A percentile compares a stretch with the other conserved stretches of the same genome.
phyloP scores from a whole-genome alignment of 92 coral and sea anemone genomes.

The Bergia sp. region DNA sequence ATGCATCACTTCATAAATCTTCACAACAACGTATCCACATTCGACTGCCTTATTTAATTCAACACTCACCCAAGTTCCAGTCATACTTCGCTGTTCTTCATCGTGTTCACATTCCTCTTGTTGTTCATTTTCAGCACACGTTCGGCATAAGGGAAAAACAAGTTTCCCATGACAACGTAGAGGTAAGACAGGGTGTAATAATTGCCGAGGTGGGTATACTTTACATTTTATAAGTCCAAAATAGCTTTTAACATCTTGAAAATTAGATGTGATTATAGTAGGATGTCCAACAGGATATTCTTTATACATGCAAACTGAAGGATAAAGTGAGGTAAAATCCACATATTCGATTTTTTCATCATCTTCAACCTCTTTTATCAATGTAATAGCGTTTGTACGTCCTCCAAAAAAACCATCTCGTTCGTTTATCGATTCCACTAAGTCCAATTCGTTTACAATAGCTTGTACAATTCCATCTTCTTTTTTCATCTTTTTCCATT shows the following conservation, averaged over 20 bases:
- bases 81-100: slow-evolving; percentile 2
- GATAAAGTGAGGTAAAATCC: background rate
- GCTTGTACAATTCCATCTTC: background rate
- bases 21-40: background rate
- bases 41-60: background rate
- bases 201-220: background rate
- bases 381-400: slow-evolving; percentile 30
- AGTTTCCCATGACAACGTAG: background rate
- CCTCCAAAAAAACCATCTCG: slow-evolving; percentile 34
- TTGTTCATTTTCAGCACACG: background rate
- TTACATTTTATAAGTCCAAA: background rate
- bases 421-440: background rate
- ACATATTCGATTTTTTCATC: slow-evolving; percentile 18
- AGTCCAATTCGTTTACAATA: background rate
- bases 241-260: background rate
- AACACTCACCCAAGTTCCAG: no score
- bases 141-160: background rate
- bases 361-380: background rate
- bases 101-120: background rate
- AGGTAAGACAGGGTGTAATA: background rate
- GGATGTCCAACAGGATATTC: slow-evolving; percentile 34
- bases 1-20: slow-evolving; percentile 16
- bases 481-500: background rate
- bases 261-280: slow-evolving; percentile 15
- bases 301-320: background rate